Conservation (phyloP, 2,797 vertebrate genomes). For the Spinus pinus region DNA sequence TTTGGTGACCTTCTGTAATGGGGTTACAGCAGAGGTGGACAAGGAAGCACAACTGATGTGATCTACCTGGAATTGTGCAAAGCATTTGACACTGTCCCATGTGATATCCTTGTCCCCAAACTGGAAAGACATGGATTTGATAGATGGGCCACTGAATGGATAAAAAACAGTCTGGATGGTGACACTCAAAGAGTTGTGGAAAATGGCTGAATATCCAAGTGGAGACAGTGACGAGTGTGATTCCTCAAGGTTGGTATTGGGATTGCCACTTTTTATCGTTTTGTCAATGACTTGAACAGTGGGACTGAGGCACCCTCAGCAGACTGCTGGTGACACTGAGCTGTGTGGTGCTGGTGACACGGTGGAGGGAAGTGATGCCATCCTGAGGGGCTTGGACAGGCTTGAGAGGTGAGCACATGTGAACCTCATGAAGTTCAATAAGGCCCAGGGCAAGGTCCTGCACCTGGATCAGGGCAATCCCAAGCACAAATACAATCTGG, state of each 20-base stretch:
- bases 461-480: accelerated
- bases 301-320: neutral
- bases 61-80: neutral
- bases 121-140: neutral
- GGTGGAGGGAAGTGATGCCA: neutral
- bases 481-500: neutral
- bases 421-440: neutral
- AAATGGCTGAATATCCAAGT: neutral
- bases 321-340: neutral
- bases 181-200: neutral
- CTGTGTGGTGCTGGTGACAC: neutral
- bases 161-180: neutral
- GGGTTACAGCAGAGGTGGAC: neutral
- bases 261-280: neutral
- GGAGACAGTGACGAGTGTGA: neutral
- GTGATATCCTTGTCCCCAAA: neutral
- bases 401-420: neutral
- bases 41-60: neutral
- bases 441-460: neutral
- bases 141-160: neutral
- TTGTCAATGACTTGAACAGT: accelerated
- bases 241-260: neutral
- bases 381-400: neutral
- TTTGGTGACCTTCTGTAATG: neutral
- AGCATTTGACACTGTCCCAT: neutral